phyloP scores from a whole-genome alignment of 2,888 invertebrate species.

The Lottia gigantea region DNA sequence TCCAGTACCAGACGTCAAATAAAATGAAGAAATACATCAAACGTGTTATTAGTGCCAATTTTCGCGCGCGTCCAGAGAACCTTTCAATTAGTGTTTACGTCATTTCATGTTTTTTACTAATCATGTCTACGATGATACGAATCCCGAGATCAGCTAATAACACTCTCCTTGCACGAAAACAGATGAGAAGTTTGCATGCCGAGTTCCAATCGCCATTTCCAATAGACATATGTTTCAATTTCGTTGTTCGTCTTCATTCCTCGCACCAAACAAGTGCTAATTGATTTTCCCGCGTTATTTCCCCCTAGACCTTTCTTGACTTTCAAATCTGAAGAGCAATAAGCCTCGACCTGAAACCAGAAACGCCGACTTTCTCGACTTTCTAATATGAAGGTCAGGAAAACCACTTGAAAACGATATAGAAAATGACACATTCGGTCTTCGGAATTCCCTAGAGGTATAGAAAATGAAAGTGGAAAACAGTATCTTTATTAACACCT shows the following conservation, averaged over 20 bases:
- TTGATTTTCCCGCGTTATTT: slow-evolving; percentile 11
- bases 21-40: slow-evolving; percentile 5
- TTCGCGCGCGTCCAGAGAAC: slow-evolving; percentile 5
- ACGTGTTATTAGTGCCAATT: slow-evolving; percentile 1
- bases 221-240: slow-evolving; percentile 10
- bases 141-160: not conserved
- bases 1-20: slow-evolving; percentile 1
- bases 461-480: not conserved
- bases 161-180: not conserved
- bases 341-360: slow-evolving; percentile 2
- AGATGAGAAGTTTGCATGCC: slow-evolving; percentile 5
- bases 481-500: not conserved
- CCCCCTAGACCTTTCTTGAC: slow-evolving; percentile 6
- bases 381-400: too few relatives aligned
- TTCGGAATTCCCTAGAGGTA: not conserved
- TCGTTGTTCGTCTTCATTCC: slow-evolving; percentile 5
- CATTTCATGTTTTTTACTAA: slow-evolving; percentile 6
- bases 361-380: not conserved
- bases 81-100: slow-evolving; percentile 8
- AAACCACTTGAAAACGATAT: slow-evolving; percentile 4
- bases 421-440: not conserved
- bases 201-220: slow-evolving; percentile 4
- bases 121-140: not conserved
- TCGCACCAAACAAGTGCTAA: slow-evolving; percentile 8
- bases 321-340: not conserved